phyloP scores from a whole-genome alignment of 1,140 invertebrate species.

The Rhagoletis zephyria region DNA sequence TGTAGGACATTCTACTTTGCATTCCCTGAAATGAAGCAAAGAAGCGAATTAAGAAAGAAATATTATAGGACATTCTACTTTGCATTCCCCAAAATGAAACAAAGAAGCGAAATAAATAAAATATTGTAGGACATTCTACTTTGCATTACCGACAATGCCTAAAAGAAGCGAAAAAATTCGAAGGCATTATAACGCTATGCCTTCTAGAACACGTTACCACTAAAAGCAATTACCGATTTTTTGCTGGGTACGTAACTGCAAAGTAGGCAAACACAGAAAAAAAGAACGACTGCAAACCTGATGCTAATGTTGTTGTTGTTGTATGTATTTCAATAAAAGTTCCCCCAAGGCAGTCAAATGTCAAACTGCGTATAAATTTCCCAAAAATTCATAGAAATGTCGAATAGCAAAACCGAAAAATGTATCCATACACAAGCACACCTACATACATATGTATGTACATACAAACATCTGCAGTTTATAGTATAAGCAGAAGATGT shows the following conservation, averaged over 20 bases:
- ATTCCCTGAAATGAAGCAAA: too few relatives aligned
- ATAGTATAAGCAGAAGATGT: slow-evolving; percentile 10
- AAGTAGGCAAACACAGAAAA: background rate
- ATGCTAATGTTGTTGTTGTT: background rate
- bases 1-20: too few relatives aligned
- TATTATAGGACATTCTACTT: too few relatives aligned
- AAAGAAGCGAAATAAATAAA: too few relatives aligned
- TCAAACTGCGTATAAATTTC: slow-evolving; percentile 48
- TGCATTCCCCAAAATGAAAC: too few relatives aligned
- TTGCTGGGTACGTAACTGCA: background rate
- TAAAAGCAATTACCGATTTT: too few relatives aligned
- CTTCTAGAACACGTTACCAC: too few relatives aligned
- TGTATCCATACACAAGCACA: background rate
- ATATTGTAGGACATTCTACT: too few relatives aligned
- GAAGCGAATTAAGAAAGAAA: too few relatives aligned
- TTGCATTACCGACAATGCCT: too few relatives aligned
- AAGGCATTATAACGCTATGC: too few relatives aligned
- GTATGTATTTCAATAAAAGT: background rate
- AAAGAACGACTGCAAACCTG: background rate
- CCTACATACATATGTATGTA: background rate
- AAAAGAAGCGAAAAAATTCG: too few relatives aligned
- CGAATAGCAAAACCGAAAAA: background rate
- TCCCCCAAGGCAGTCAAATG: slow-evolving; percentile 29
- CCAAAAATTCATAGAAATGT: slow-evolving; percentile 44
- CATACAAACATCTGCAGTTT: background rate